These are phyloP conservation scores for Parnassius mnemosyne DNA, from an alignment of 2,888 invertebrate species.

Conservation along the genomic window DNA sequence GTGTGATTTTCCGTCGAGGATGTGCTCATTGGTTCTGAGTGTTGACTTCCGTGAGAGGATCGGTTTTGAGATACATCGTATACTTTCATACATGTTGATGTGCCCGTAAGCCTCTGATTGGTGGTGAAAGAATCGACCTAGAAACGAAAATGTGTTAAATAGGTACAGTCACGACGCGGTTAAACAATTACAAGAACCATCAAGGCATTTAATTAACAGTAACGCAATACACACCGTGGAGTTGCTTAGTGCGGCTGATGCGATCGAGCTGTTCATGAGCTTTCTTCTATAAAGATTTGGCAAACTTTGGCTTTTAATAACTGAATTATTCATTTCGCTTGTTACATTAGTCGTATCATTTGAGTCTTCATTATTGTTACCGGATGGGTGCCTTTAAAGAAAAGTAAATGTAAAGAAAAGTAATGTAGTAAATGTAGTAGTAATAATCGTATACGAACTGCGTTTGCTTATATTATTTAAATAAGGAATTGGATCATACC, in stretches of 20 bases:
- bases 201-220: constrained; percentile 15
- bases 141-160: constrained; percentile 44
- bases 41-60: constrained; percentile 67
- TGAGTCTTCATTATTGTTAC: constrained; percentile 85
- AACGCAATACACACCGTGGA: constrained; percentile 82
- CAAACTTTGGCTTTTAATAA: constrained; percentile 88
- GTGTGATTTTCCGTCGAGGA: constrained; percentile 76
- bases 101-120: constrained; percentile 69
- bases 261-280: constrained; percentile 74
- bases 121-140: constrained; percentile 76
- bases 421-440: too few relatives aligned
- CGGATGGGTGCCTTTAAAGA: constrained; percentile 85
- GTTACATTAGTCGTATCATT: constrained; percentile 77
- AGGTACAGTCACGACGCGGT: constrained; percentile 19
- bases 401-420: background rate
- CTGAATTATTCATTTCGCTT: constrained; percentile 81
- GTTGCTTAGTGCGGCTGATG: constrained; percentile 82
- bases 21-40: constrained; percentile 77
- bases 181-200: constrained; percentile 12
- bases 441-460: background rate
- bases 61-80: constrained; percentile 73
- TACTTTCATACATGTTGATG: constrained; percentile 71
- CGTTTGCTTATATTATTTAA: background rate
- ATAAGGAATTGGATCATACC: constrained; percentile 57
- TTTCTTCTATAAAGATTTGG: constrained; percentile 85